Percentiles rank a stretch among this genome's conserved stretches.
Evolutionary conservation across 2,113 vertebrate species (phyloP).

Genomic region (Vombatus ursinus): DNA sequence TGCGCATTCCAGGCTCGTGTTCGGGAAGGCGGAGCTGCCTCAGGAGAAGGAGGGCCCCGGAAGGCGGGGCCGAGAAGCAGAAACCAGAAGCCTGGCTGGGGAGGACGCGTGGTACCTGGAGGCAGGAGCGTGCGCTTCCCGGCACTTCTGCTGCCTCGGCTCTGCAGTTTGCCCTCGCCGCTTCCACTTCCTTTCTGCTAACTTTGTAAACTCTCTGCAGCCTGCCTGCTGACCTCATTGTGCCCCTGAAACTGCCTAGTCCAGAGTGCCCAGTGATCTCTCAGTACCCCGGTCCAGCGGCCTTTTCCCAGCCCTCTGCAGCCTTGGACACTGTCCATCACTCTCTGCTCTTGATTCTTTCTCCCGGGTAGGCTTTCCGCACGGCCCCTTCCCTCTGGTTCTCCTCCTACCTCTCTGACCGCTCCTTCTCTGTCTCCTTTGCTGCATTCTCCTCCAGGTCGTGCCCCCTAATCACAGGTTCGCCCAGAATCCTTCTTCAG

Average conservation of each 20-base stretch:
- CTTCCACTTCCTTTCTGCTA: background rate
- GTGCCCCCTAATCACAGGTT: no score
- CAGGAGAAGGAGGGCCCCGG: accelerated
- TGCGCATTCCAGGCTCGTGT: background rate
- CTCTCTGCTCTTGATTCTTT: no score
- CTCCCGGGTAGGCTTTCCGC: no score
- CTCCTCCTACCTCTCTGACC: no score
- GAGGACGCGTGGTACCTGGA: background rate
- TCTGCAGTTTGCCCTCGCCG: background rate
- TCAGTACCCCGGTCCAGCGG: no score
- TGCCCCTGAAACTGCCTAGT: background rate
- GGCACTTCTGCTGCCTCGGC: background rate
- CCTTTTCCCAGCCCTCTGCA: no score
- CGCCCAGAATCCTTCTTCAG: background rate
- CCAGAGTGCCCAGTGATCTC: background rate
- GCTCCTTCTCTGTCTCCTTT: background rate
- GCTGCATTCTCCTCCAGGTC: background rate
- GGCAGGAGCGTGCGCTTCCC: background rate
- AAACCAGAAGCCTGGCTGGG: background rate
- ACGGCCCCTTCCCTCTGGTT: no score
- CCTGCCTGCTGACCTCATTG: background rate
- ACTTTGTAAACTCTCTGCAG: background rate
- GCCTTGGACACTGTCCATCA: no score
- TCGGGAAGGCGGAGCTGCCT: background rate
- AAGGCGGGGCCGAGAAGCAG: background rate